phyloP scores from a whole-genome alignment of 1,140 invertebrate species.

The Tribolium madens region DNA sequence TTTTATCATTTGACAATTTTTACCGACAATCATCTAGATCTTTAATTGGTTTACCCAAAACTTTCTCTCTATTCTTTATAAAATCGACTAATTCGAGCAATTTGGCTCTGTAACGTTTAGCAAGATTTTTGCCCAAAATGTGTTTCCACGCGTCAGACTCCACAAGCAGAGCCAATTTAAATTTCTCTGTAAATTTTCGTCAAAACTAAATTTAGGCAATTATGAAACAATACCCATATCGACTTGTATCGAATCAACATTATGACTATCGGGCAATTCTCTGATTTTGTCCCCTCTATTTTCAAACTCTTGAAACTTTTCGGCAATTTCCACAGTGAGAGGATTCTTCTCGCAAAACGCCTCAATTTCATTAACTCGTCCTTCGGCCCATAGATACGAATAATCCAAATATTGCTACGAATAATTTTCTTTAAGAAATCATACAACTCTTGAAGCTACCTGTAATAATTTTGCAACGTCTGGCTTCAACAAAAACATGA shows the following conservation, averaged over 20 bases:
- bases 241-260: conserved; percentile 78
- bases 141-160: conserved; percentile 82
- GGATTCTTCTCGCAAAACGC: conserved; percentile 79
- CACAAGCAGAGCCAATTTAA: conserved; percentile 76
- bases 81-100: conserved; percentile 76
- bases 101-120: conserved; percentile 73
- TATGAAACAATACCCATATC: conserved; percentile 68
- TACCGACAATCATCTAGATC: conserved; percentile 78
- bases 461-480: conserved; percentile 71
- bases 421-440: conserved; percentile 27
- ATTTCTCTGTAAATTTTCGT: conserved; percentile 70
- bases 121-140: conserved; percentile 73
- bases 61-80: conserved; percentile 76
- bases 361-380: conserved; percentile 76
- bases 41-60: conserved; percentile 74
- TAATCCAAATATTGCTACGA: conserved; percentile 69
- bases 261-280: conserved; percentile 72
- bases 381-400: conserved; percentile 78
- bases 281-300: conserved; percentile 74
- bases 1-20: too few species aligned
- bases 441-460: conserved; percentile 57
- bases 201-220: not conserved
- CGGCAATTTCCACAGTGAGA: conserved; percentile 77
- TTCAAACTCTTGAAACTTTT: conserved; percentile 80
- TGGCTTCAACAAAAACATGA: conserved; percentile 74